Percentiles rank a stretch among this genome's conserved stretches.
These are phyloP conservation scores for Leucoraja ocellata DNA, from an alignment of 2,797 vertebrate genomes.

Conservation along the genomic window DNA sequence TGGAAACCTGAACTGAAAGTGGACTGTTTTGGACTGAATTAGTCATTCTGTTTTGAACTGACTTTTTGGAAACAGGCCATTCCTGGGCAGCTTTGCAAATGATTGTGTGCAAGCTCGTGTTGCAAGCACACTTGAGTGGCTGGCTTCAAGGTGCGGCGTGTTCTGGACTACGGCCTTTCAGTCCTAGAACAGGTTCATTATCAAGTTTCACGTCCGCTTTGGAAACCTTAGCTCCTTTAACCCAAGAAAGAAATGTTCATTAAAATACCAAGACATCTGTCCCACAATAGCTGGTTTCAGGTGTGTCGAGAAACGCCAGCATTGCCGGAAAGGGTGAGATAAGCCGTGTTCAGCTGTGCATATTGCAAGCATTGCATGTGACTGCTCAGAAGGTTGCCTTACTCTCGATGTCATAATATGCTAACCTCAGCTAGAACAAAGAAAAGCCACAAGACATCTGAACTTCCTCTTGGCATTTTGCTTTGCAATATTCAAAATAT, in stretches of 20 bases:
- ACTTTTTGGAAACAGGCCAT: no score
- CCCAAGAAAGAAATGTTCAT: not conserved
- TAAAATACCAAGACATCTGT: conserved; percentile 7
- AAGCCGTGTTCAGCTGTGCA: not conserved
- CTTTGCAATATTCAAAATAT: conserved; percentile 7
- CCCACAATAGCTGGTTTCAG: not conserved
- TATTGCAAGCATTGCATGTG: conserved; percentile 21
- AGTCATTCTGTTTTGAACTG: no score
- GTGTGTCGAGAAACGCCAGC: not conserved
- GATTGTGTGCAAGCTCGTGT: no score
- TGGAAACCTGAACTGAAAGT: no score
- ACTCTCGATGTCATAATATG: not conserved
- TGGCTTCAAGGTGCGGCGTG: no score
- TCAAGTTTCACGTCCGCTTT: not conserved
- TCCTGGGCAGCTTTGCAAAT: no score
- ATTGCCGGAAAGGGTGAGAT: not conserved
- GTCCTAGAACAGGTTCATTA: no score
- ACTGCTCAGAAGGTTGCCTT: not conserved
- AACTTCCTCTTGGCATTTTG: conserved; percentile 33
- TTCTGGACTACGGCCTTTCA: no score
- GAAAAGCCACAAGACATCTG: conserved; percentile 15
- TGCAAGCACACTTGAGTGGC: no score
- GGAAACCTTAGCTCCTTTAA: not conserved
- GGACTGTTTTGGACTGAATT: no score
- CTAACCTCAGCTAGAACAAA: conserved; percentile 28